Evolutionary conservation across 2,113 vertebrate species (phyloP), one percentile per base, ranked within the genome.

Genomic region (Pontoporia blainvillei): DNA sequence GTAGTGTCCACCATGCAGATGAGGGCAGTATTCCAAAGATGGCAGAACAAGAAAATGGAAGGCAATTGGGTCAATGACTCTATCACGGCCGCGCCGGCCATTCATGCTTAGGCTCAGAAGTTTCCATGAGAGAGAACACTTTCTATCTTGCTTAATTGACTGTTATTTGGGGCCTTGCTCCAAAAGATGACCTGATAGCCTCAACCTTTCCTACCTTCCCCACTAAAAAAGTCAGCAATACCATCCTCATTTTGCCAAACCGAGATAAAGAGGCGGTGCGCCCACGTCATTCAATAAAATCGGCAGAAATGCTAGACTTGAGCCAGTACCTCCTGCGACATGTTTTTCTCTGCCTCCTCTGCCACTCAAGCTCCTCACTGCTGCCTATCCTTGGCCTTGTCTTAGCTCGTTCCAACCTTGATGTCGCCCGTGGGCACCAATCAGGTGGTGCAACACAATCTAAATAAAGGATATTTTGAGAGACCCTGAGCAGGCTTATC

Each of bases 391-490:
- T 79, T 66, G 27, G 18, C 73, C 39, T 86, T 81, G 34, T 69
- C 91, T n/a, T 49, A 25, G 44, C 27, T 92, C 46, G 57, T 90
- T 64, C 72, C 49, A 62, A 25, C 18, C 52, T 84, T 52, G 9
- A 54, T 34, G 31, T 88, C 71, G 23, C 27, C 82, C 46, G 6
- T 2, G 20, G 17, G 34, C 25, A 49, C 3, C 17, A 18, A 52
- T 89, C 64, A 85, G 49, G 18, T 44, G 39, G n/a, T 44, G 44
- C 57, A 46, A 49, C 44, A 23, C 23, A 21, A 46, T 71, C 44
- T 39, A 20, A 86, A 73, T 10, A 41, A 34, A 36, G 69, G 87
- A n/a, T 81, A 94, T 75, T 75, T 66, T 88, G 54, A 96, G 83
- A 90, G 62, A 86, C 9, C 23, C 34, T 44, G 6, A 49, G 39